Evolutionary conservation across 2,113 vertebrate species (phyloP), one percentile per base, ranked within the genome.

Genomic region (Vulpes vulpes): DNA sequence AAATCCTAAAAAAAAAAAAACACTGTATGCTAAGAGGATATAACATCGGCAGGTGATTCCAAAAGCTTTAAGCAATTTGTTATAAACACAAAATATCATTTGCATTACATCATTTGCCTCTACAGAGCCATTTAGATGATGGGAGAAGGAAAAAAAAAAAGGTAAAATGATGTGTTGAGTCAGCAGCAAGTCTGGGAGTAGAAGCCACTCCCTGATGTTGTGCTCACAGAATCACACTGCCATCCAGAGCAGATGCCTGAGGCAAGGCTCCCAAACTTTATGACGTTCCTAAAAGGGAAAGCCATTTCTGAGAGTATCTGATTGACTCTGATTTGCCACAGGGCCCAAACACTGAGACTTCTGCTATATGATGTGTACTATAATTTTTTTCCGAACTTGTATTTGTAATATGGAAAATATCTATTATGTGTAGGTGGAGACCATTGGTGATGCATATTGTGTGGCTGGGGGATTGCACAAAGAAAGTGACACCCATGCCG

Each of bases 401-500:
- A 6, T 97, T 94, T 67, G 49, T 51, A 88, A 16, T 53, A 57
- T 94, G 80, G 49, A 97, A 78, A 96, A 93, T 98, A 93, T 98
- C 8, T 98, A 3, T 81, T 73, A 8, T 97, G 65, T 99, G 97
- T 91, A 99, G 99, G 99, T 99, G 98, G 99, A 99, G 99, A 99
- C 99, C 51, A 99, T 99, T 73, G 99, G 99, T 2, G 99, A 99
- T 96, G 99, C 99, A 0, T 99, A 99, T 93, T 99, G 99, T 97
- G 99, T 99, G 4, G 99, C 99, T 49, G 99, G 99, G 86, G 99
- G 99, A 35, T 98, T 99, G 35, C 99, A 99, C 98, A 99, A 99
- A 96, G 99, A 99, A 98, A 99, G 99, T 80, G 99, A 99, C 55
- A 99, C 99, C 2, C 99, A 99, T 0, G 99, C 99, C 7, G 98